A percentile compares a stretch with the other conserved stretches of the same genome.
phyloP scores from a whole-genome alignment of 2,797 vertebrate genomes.

The Mustela erminea region DNA sequence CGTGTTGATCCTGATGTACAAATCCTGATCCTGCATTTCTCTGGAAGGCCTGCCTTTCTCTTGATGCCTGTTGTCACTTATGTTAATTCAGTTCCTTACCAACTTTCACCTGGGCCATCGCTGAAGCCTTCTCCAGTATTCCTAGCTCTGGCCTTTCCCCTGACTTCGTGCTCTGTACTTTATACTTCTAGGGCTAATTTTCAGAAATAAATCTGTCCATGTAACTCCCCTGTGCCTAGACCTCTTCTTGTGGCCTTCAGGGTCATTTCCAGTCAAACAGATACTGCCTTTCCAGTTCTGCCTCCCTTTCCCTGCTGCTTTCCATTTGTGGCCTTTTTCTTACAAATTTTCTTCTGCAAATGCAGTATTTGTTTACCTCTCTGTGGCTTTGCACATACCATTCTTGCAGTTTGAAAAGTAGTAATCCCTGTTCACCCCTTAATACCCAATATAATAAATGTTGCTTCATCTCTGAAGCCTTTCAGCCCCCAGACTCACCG shows the following conservation, averaged over 20 bases:
- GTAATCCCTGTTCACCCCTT: not conserved
- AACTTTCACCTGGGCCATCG: not conserved
- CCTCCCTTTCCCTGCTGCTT: slow-evolving; percentile 14
- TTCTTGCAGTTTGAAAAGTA: slow-evolving; percentile 31
- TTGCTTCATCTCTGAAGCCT: not conserved
- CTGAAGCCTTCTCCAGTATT: not conserved
- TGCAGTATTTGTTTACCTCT: not conserved
- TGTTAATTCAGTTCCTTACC: not conserved
- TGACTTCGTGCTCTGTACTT: not conserved
- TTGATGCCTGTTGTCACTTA: not conserved
- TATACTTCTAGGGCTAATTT: slow-evolving; percentile 17
- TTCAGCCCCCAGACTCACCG: not conserved
- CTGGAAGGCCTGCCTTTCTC: not conserved
- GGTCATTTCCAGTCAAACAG: not conserved
- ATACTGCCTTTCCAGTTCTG: not conserved
- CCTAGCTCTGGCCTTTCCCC: not conserved
- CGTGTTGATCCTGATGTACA: not conserved
- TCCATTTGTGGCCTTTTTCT: not conserved
- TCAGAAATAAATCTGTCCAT: not conserved
- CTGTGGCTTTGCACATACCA: not conserved
- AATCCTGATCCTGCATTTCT: not conserved
- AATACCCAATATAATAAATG: not conserved
- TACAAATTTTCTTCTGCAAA: not conserved
- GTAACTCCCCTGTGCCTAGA: not conserved
- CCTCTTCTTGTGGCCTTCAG: not conserved